Conservation (phyloP, 2,888 invertebrate genomes). For the Hanleya hanleyi region DNA sequence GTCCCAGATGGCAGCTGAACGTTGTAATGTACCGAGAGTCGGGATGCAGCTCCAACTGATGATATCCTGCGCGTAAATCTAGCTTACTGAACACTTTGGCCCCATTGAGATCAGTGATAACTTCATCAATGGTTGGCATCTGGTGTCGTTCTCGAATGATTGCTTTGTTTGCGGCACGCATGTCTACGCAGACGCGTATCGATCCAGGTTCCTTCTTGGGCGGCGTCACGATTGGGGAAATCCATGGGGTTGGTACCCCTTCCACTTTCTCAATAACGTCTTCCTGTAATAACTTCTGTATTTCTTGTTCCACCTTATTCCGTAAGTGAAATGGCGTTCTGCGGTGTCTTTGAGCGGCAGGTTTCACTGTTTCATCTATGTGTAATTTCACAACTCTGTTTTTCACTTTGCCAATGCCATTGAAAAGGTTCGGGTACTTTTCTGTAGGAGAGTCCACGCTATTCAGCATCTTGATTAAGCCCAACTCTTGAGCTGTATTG, state of each 20-base stretch:
- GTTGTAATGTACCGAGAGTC: slow-evolving; percentile 43
- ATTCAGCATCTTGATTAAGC: not conserved
- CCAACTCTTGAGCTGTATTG: not conserved
- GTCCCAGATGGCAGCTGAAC: slow-evolving; percentile 38
- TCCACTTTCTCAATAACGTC: slow-evolving; percentile 43
- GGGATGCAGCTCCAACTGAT: slow-evolving; percentile 43
- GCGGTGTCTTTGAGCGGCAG: slow-evolving; percentile 30
- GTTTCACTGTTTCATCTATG: slow-evolving; percentile 35
- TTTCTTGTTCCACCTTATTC: slow-evolving; percentile 33
- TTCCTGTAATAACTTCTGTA: slow-evolving; percentile 32
- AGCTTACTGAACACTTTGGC: slow-evolving; percentile 43
- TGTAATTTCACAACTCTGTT: slow-evolving; percentile 30
- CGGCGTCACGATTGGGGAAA: slow-evolving; percentile 38
- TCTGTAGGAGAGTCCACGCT: not conserved
- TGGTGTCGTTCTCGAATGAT: slow-evolving; percentile 42
- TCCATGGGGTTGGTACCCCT: slow-evolving; percentile 42
- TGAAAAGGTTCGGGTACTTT: slow-evolving; percentile 28
- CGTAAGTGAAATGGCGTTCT: slow-evolving; percentile 41
- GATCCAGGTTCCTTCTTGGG: slow-evolving; percentile 22
- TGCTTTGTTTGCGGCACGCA: slow-evolving; percentile 46
- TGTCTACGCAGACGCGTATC: slow-evolving; percentile 28
- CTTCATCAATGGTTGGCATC: slow-evolving; percentile 43
- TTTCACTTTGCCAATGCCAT: slow-evolving; percentile 33
- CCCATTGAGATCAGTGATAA: slow-evolving; percentile 43
- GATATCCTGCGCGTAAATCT: slow-evolving; percentile 41